Percentiles rank a stretch among this genome's conserved stretches.
Conservation (phyloP, 2,113 vertebrate genomes). For the Emydocephalus ijimae region DNA sequence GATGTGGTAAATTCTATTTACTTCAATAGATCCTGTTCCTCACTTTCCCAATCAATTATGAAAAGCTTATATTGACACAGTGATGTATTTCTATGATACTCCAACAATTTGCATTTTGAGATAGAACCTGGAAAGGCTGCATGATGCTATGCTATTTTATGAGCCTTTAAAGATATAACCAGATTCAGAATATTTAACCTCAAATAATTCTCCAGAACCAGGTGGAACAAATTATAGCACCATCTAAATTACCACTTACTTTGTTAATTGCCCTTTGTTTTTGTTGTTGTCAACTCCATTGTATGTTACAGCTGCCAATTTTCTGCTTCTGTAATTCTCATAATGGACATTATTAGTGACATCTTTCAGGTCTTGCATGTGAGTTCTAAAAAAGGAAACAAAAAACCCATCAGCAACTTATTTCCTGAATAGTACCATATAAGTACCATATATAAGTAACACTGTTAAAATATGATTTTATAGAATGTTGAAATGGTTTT, state of each 20-base stretch:
- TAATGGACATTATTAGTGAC: slow-evolving; percentile 99
- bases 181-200: not conserved
- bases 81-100: not conserved
- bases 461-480: not conserved
- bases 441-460: slow-evolving; percentile 13
- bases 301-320: slow-evolving; percentile 95
- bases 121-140: not conserved
- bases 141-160: not conserved
- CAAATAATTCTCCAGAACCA: not conserved
- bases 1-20: not conserved
- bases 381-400: slow-evolving; percentile 77
- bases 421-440: slow-evolving; percentile 9
- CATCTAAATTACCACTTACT: slow-evolving; percentile 74
- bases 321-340: slow-evolving; percentile 98
- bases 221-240: not conserved
- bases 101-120: not conserved
- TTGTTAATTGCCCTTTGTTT: slow-evolving; percentile 92
- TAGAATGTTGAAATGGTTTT: not conserved
- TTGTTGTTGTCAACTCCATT: slow-evolving; percentile 97
- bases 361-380: slow-evolving; percentile 99
- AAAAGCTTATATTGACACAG: not conserved
- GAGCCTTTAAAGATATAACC: not conserved
- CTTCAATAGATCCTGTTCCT: not conserved
- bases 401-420: slow-evolving; percentile 26
- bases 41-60: not conserved